phyloP scores from a whole-genome alignment of 2,888 invertebrate species.

The Suillia variegata region DNA sequence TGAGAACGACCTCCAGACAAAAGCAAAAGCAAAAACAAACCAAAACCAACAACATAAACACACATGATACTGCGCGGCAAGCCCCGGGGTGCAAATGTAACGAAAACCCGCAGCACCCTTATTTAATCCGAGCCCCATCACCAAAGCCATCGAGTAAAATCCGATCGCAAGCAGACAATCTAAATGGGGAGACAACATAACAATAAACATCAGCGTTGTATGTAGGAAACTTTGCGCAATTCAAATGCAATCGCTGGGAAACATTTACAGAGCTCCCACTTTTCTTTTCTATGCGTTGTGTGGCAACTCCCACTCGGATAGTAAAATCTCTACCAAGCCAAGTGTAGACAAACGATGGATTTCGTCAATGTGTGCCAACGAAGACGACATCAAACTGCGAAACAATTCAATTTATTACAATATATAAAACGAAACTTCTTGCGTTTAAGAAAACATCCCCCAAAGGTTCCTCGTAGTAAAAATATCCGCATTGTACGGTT shows the following conservation, averaged over 20 bases:
- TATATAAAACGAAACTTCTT: background rate
- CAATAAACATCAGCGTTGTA: constrained; percentile 13
- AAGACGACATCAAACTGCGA: background rate
- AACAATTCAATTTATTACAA: background rate
- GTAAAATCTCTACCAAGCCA: no score
- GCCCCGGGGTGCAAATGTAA: no score
- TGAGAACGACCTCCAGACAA: no score
- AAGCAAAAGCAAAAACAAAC: no score
- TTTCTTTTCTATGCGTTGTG: no score
- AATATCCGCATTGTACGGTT: no score
- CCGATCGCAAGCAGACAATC: background rate
- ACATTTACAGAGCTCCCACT: no score
- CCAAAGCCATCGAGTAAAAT: background rate
- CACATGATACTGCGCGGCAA: no score
- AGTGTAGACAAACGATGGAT: constrained; percentile 11
- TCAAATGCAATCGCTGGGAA: background rate
- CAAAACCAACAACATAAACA: no score
- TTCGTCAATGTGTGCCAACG: background rate
- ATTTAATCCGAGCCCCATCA: no score
- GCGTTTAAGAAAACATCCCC: background rate
- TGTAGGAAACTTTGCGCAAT: background rate
- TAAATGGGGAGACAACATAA: constrained; percentile 7
- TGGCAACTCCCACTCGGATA: no score
- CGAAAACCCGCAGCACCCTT: background rate
- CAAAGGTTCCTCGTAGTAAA: no score